These are phyloP conservation scores for Campoletis sonorensis DNA, from an alignment of 1,140 invertebrate species.

Conservation along the genomic window DNA sequence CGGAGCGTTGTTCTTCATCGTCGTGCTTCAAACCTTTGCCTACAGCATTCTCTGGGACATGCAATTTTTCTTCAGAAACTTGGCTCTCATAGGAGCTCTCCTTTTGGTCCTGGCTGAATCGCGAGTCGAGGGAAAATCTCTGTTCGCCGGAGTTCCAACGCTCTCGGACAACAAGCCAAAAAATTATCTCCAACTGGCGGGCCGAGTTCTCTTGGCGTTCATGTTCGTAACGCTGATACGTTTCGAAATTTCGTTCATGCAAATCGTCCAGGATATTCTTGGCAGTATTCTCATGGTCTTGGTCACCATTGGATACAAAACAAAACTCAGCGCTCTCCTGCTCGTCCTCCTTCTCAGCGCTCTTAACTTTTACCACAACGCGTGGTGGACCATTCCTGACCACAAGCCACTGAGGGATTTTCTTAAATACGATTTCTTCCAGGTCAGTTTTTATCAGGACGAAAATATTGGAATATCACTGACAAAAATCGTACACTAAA, in stretches of 20 bases:
- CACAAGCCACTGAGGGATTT: conserved; percentile 98
- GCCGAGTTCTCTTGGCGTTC: conserved; percentile 96
- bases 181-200: conserved; percentile 96
- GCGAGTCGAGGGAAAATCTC: conserved; percentile 91
- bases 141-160: conserved; percentile 98
- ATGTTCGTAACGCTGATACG: conserved; percentile 99
- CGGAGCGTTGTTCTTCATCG: conserved; percentile 96
- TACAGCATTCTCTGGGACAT: conserved; percentile 99
- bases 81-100: conserved; percentile 97
- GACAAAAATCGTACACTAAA: not conserved
- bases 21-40: conserved; percentile 95
- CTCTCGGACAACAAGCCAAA: conserved; percentile 98
- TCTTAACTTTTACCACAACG: conserved; percentile 98
- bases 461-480: not conserved
- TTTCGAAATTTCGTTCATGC: conserved; percentile 93
- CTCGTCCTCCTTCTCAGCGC: conserved; percentile 92
- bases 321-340: conserved; percentile 97
- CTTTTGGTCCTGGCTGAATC: conserved; percentile 96
- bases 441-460: conserved; percentile 81
- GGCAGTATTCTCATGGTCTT: conserved; percentile 96
- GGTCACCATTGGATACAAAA: conserved; percentile 98
- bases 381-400: conserved; percentile 97
- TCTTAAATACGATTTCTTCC: conserved; percentile 99
- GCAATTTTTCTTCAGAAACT: conserved; percentile 96
- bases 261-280: conserved; percentile 89